These are phyloP conservation scores for Maccullochella peelii DNA, from an alignment of 2,113 vertebrate genomes.

Conservation along the genomic window DNA sequence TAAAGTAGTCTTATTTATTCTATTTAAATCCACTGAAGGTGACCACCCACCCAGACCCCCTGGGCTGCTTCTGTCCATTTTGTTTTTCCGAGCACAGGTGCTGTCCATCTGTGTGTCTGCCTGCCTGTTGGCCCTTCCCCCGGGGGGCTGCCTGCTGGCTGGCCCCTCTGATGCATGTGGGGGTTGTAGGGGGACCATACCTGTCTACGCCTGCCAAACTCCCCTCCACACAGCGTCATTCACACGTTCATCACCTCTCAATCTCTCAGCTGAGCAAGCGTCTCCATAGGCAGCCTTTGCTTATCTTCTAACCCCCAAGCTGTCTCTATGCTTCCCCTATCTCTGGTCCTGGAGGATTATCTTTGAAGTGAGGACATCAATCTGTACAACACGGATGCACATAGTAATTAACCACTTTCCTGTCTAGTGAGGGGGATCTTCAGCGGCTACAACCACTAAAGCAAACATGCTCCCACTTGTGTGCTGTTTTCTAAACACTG, in stretches of 20 bases:
- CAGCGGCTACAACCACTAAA: conserved; percentile 35
- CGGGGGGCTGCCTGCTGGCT: conserved; percentile 51
- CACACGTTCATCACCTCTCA: conserved; percentile 63
- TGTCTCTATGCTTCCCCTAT: conserved; percentile 44
- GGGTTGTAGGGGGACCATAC: conserved; percentile 56
- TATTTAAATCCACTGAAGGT: conserved; percentile 28
- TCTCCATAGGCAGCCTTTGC: conserved; percentile 50
- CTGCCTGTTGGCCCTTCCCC: conserved; percentile 69
- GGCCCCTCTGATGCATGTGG: conserved; percentile 33
- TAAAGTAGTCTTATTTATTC: conserved; percentile 27
- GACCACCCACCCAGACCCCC: conserved; percentile 75
- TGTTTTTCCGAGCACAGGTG: conserved; percentile 73
- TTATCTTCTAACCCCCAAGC: conserved; percentile 70
- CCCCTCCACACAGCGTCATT: conserved; percentile 45
- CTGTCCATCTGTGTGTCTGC: conserved; percentile 79
- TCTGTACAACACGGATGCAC: conserved; percentile 62
- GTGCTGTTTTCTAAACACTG: conserved; percentile 29
- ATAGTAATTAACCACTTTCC: conserved; percentile 76
- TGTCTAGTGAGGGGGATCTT: conserved; percentile 55
- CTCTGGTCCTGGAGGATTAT: conserved; percentile 44
- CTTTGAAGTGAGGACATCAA: conserved; percentile 77
- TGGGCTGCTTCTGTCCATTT: conserved; percentile 30
- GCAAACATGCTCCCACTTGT: conserved; percentile 28
- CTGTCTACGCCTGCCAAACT: conserved; percentile 75
- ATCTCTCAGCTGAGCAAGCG: conserved; percentile 58